Percentiles rank a stretch among this genome's conserved stretches.
phyloP scores from a whole-genome alignment of 2,113 vertebrate genomes.

The Ochotona princeps region DNA sequence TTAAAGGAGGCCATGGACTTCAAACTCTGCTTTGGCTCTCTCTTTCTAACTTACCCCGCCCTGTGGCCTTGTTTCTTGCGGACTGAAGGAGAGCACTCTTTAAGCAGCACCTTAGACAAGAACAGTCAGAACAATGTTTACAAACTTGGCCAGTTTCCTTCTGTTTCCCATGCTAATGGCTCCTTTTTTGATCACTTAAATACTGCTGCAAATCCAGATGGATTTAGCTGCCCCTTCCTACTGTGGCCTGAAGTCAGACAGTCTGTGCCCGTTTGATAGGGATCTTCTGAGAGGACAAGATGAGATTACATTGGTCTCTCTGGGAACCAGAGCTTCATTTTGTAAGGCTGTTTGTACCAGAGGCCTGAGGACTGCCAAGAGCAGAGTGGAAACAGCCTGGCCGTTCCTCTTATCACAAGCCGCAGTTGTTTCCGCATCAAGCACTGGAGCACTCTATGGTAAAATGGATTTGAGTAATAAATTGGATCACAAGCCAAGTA shows the following conservation, averaged over 20 bases:
- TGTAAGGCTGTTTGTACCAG: conserved; percentile 64
- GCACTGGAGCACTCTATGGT: neutral
- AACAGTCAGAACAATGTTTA: conserved; percentile 42
- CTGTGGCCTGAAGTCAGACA: conserved; percentile 52
- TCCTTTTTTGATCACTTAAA: conserved; percentile 55
- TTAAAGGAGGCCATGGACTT: neutral
- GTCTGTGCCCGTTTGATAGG: conserved; percentile 65
- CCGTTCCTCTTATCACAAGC: conserved; percentile 72
- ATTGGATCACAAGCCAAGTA: conserved; percentile 62
- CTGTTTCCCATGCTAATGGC: conserved; percentile 45
- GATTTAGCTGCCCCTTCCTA: conserved; percentile 56
- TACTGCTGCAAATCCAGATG: conserved; percentile 64
- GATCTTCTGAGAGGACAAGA: conserved; percentile 75
- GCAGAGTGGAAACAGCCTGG: conserved; percentile 69
- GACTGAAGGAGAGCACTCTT: neutral
- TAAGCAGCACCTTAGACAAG: conserved; percentile 46
- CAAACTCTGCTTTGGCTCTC: neutral
- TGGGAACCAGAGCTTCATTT: conserved; percentile 74
- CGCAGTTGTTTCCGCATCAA: conserved; percentile 56
- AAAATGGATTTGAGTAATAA: conserved; percentile 74
- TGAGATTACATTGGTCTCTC: conserved; percentile 78
- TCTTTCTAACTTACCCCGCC: too few species aligned
- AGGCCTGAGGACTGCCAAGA: conserved; percentile 68
- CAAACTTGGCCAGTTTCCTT: conserved; percentile 52
- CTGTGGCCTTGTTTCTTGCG: too few species aligned